phyloP scores from a whole-genome alignment of 2,113 vertebrate genomes.

The Bubo blakistoni region DNA sequence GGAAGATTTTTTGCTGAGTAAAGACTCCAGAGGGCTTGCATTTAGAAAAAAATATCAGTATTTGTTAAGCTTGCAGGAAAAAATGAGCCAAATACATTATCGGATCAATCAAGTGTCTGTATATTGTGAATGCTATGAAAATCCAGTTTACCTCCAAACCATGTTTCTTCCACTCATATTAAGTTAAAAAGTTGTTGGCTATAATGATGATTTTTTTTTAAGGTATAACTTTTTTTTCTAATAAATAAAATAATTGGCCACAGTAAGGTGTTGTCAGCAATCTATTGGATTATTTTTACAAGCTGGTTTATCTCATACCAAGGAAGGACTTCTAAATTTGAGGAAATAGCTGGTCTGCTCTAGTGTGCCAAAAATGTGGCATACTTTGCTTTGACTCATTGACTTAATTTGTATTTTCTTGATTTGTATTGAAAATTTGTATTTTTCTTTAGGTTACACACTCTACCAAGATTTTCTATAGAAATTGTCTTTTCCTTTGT shows the following conservation, averaged over 20 bases:
- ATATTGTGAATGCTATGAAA: not conserved
- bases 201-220: not conserved
- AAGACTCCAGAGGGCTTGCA: not conserved
- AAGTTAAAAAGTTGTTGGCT: not conserved
- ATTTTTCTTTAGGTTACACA: not conserved
- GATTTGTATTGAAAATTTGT: not conserved
- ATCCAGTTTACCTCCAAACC: not conserved
- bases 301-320: not conserved
- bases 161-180: not conserved
- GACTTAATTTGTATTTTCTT: not conserved
- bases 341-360: not conserved
- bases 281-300: not conserved
- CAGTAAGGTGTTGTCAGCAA: not conserved
- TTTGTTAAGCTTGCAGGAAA: not conserved
- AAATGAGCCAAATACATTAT: not conserved
- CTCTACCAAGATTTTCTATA: not conserved
- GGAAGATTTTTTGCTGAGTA: not conserved
- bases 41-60: not conserved
- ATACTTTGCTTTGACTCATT: not conserved
- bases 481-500: not conserved
- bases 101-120: not conserved
- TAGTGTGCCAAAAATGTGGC: not conserved
- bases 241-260: not conserved
- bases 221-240: not conserved
- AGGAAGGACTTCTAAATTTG: not conserved